A percentile compares a stretch with the other conserved stretches of the same genome.
Evolutionary conservation across 2,797 vertebrate genomes (phyloP).

Genomic region (Tadarida brasiliensis): DNA sequence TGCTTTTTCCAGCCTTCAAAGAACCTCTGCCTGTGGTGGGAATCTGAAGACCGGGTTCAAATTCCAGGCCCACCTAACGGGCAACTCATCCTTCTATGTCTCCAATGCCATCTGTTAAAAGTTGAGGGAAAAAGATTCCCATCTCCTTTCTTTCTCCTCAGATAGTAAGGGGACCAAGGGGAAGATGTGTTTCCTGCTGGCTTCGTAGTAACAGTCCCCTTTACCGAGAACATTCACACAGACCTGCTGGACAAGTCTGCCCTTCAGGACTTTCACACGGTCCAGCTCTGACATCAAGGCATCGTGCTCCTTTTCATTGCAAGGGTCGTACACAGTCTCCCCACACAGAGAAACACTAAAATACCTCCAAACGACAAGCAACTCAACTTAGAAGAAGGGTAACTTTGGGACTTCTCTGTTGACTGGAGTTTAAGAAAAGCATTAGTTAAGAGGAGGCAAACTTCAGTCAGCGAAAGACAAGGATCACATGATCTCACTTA

Average conservation of each 20-base stretch:
- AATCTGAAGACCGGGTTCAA: not conserved
- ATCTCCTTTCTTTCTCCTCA: not conserved
- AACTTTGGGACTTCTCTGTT: not conserved
- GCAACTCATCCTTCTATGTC: not conserved
- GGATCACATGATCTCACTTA: too few relatives aligned
- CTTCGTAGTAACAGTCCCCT: not conserved
- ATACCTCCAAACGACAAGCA: not conserved
- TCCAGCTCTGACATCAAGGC: not conserved
- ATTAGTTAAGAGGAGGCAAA: not conserved
- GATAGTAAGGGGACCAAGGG: not conserved
- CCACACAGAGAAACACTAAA: not conserved
- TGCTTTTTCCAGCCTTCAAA: not conserved
- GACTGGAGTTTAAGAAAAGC: not conserved
- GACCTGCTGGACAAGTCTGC: not conserved
- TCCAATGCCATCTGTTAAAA: not conserved
- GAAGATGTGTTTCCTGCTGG: not conserved
- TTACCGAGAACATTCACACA: not conserved
- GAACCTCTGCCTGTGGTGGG: not conserved
- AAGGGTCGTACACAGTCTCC: not conserved
- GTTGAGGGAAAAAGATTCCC: not conserved
- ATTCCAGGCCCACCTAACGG: not conserved
- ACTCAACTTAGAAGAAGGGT: not conserved
- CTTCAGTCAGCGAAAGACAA: not conserved
- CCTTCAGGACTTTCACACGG: not conserved
- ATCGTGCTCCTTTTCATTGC: not conserved